Percentiles rank a stretch among this genome's conserved stretches.
These are phyloP conservation scores for Diachrysia chrysitis DNA, from an alignment of 2,888 invertebrate species.

Conservation along the genomic window DNA sequence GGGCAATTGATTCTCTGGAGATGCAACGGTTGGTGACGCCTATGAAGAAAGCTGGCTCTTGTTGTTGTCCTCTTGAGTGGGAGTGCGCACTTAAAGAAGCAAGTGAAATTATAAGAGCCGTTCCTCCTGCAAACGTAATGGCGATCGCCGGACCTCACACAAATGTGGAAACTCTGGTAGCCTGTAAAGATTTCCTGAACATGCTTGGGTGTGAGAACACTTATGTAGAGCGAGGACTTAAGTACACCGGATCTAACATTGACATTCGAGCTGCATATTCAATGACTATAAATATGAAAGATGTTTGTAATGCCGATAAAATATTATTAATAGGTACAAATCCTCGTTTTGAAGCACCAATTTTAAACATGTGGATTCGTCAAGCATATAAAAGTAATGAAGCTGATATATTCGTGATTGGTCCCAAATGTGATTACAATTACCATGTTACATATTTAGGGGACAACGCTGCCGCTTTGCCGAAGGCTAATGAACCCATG, in stretches of 20 bases:
- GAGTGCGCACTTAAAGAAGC: constrained; percentile 94
- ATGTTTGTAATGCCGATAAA: constrained; percentile 92
- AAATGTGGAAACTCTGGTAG: constrained; percentile 81
- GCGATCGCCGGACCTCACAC: constrained; percentile 80
- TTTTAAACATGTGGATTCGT: constrained; percentile 97
- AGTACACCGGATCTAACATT: constrained; percentile 60
- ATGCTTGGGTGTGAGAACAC: constrained; percentile 77
- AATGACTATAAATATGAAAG: constrained; percentile 92
- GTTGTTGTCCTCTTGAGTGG: constrained; percentile 96
- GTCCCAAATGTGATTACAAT: constrained; percentile 96
- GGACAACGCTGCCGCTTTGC: constrained; percentile 57
- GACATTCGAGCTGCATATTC: constrained; percentile 81
- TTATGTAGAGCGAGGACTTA: constrained; percentile 73
- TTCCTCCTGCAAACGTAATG: constrained; percentile 87
- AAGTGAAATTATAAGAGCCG: constrained; percentile 90
- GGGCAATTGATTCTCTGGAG: constrained; percentile 98
- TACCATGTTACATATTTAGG: constrained; percentile 89
- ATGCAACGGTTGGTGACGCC: constrained; percentile 97
- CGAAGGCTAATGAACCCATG: constrained; percentile 55
- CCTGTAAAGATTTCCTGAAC: constrained; percentile 81
- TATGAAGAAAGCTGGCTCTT: constrained; percentile 93
- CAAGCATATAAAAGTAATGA: constrained; percentile 97
- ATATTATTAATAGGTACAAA: constrained; percentile 98
- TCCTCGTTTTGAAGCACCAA: constrained; percentile 98
- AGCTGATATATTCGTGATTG: constrained; percentile 94